Percentiles rank a stretch among this genome's conserved stretches.
phyloP scores from a whole-genome alignment of 2,113 vertebrate species.

The Anhinga anhinga region DNA sequence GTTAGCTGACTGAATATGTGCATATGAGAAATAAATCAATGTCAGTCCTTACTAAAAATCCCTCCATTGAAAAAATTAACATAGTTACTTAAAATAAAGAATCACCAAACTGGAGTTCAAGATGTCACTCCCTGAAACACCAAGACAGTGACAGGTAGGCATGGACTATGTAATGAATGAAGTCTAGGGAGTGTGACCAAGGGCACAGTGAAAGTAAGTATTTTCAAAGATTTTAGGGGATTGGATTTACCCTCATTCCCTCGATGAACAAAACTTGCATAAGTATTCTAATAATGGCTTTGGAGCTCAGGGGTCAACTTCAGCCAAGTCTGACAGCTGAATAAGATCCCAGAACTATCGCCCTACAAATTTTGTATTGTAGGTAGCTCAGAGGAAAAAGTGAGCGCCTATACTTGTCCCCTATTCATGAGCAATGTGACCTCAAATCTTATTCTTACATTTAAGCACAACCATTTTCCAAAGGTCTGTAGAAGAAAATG shows the following conservation, averaged over 20 bases:
- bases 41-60: background rate
- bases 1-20: background rate
- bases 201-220: background rate
- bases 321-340: background rate
- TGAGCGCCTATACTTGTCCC: rapidly evolving
- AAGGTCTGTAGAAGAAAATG: background rate
- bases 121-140: background rate
- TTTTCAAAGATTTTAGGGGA: background rate
- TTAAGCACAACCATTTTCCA: background rate
- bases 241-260: background rate
- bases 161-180: background rate
- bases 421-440: background rate
- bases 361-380: background rate
- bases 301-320: background rate
- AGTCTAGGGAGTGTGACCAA: background rate
- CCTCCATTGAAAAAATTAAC: background rate
- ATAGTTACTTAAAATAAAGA: background rate
- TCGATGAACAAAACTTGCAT: rapidly evolving
- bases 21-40: background rate
- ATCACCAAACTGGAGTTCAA: background rate
- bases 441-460: background rate
- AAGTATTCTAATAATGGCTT: background rate
- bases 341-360: background rate
- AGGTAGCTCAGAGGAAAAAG: background rate
- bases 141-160: background rate